Evolutionary conservation across 2,797 vertebrate species (phyloP), one percentile per base, ranked within the genome.

Genomic region (Melanotaenia nigrans): DNA sequence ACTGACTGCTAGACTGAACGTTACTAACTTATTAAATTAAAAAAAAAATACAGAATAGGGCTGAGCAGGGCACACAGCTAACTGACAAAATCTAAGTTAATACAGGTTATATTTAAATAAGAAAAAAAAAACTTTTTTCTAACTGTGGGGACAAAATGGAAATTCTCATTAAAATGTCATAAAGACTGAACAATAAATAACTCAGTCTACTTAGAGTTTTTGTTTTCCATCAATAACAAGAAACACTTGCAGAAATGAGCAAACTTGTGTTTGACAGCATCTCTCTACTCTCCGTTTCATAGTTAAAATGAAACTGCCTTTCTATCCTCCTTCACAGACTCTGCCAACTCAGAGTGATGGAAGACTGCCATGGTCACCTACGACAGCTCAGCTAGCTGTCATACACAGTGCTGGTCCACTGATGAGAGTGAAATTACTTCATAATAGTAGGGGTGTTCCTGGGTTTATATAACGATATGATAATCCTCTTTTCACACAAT

Each of bases 401-500:
- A 85, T 67, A 84, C 87, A 85, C 88, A 82, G 89, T 78, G 79
- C 81, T 36, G 82, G 88, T 87, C 90, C 90, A 87, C 89, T 89
- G 91, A 92, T 91, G 92, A 92, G 90, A 94, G 88, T 71, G 85
- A 93, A 93, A 94, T 94, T 88, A 93, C 93, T 92, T 90, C 85
- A 93, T 94, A 93, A 93, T 93, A 90, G 92, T 92, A 68, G 89
- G 92, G 92, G 92, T 93, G 93, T 94, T 94, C 90, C 91, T 91
- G 89, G 92, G 93, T 93, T 93, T 95, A 93, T 93, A 92, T 85
- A 92, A 91, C 91, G 90, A 92, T 94, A 94, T 93, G 89, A 93
- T 94, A 94, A 94, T 94, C 93, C 92, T 91, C 92, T 94, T 94
- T 92, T 90, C 92, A 81, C 92, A 95, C 93, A 94, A 94, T 94